Percentiles rank a stretch among this genome's conserved stretches.
These are phyloP conservation scores for Drosophila ercepeae DNA, from an alignment of 1,140 invertebrate species.

Conservation along the genomic window DNA sequence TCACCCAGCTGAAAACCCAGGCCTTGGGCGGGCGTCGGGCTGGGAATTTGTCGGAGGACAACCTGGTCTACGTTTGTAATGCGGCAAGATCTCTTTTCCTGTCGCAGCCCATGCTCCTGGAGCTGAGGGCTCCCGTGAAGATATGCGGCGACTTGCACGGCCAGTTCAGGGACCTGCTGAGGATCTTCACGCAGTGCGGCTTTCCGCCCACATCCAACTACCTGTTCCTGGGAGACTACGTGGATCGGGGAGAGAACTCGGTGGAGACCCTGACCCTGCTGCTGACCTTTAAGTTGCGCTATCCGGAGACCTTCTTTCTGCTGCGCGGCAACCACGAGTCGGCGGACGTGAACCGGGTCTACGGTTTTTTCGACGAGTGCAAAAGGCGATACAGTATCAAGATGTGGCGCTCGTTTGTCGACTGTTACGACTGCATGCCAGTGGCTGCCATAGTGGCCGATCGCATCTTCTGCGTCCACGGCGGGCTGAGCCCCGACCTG, in stretches of 20 bases:
- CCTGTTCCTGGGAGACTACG: constrained; percentile 43
- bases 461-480: constrained; percentile 99
- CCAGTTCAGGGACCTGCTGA: constrained; percentile 38
- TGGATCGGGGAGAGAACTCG: constrained; percentile 32
- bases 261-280: constrained; percentile 32
- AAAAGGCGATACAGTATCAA: constrained; percentile 34
- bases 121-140: constrained; percentile 37
- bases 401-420: constrained; percentile 86
- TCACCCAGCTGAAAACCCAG: constrained; percentile 8
- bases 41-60: not conserved
- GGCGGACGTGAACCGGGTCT: constrained; percentile 84
- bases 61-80: not conserved
- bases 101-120: constrained; percentile 40
- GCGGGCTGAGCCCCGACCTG: constrained; percentile 98
- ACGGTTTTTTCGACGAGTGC: constrained; percentile 46
- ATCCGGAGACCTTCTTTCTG: constrained; percentile 37
- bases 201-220: constrained; percentile 23
- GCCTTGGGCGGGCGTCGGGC: not conserved
- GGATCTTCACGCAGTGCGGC: constrained; percentile 32
- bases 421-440: constrained; percentile 93
- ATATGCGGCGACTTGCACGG: constrained; percentile 42
- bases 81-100: constrained; percentile 16
- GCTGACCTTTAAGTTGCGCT: constrained; percentile 34
- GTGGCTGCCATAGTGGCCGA: constrained; percentile 99
- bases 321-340: constrained; percentile 88